Base-by-base conservation (phyloP, 2,113 vertebrate species). In the Oxyura jamaicensis region DNA sequence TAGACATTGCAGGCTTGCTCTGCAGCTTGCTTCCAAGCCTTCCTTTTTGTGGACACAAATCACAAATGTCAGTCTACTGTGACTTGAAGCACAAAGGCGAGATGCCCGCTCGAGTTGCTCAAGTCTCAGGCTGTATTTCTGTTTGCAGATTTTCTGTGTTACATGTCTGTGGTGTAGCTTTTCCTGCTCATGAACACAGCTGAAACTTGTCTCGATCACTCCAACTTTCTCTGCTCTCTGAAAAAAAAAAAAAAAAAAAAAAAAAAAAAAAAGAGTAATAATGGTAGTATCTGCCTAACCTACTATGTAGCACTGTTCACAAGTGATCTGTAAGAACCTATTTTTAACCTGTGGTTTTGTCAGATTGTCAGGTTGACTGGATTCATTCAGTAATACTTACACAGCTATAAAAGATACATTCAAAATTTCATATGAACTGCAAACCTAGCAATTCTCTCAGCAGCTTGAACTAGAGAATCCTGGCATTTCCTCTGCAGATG, bases 401-500 rank as follows among this genome's bases (percentile, higher is more conserved):
- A 33, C 35, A 59, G 28, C 69, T 94, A 72, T 85, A 69, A 95
- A 84, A 82, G n/a, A 72, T 82, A 75, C 10, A 48, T 91, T 65
- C 75, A 62, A 79, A 86, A 75, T 91, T 39, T 78, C 6, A 0
- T 42, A 69, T 35, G 44, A 95, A 71, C 62, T 94, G 93, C 88
- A 93, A 76, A 55, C 60, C 35, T 79, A 63, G 81, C 55, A 66
- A 16, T 95, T 86, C 35, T 87, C 66, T 91, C 11, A 1, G 71
- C 90, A 77, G 41, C n/a, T 83, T 23, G 6, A 91, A 66, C 60
- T 75, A 41, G 42, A 73, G 76, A 83, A 90, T 81, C 56, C 66
- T 83, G 69, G 86, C 79, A 80, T 95, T 86, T 93, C 68, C 91
- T 94, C 59, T 88, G 52, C 88, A 86, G 39, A 85, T 91, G 63